Conservation (phyloP, 2,888 invertebrate species). For the Andrena fulva region DNA sequence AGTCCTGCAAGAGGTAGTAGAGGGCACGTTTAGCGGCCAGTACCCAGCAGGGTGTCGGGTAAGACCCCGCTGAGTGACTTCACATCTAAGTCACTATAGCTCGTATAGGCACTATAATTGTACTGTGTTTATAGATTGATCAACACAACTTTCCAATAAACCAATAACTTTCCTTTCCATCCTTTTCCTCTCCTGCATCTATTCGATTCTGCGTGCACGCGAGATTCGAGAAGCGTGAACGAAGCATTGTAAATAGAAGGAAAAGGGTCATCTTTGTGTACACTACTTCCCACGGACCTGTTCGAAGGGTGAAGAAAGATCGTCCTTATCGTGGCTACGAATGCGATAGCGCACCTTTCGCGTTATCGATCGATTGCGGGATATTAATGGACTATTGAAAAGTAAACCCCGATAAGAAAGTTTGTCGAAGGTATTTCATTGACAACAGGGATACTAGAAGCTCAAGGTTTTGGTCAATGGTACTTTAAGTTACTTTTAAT, state of each 20-base stretch:
- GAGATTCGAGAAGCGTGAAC: neutral
- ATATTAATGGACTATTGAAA: constrained; percentile 38
- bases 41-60: too few species aligned
- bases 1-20: too few species aligned
- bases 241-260: constrained; percentile 18
- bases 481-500: neutral
- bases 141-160: neutral
- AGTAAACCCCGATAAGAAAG: constrained; percentile 54
- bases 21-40: too few species aligned
- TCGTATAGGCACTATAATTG: too few species aligned
- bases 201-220: neutral
- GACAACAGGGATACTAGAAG: constrained; percentile 4
- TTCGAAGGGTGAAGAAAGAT: constrained; percentile 35
- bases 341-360: constrained; percentile 59
- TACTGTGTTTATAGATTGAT: neutral
- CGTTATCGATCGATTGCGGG: constrained; percentile 49
- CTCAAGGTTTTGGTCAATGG: neutral
- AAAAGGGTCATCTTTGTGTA: constrained; percentile 19
- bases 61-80: too few species aligned
- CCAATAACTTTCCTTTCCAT: neutral
- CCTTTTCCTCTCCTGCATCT: neutral
- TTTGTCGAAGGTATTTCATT: constrained; percentile 25
- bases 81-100: too few species aligned
- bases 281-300: constrained; percentile 8
- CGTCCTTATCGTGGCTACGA: constrained; percentile 51